Evolutionary conservation across 2,113 vertebrate genomes (phyloP).

Genomic region (Rhineura floridana): DNA sequence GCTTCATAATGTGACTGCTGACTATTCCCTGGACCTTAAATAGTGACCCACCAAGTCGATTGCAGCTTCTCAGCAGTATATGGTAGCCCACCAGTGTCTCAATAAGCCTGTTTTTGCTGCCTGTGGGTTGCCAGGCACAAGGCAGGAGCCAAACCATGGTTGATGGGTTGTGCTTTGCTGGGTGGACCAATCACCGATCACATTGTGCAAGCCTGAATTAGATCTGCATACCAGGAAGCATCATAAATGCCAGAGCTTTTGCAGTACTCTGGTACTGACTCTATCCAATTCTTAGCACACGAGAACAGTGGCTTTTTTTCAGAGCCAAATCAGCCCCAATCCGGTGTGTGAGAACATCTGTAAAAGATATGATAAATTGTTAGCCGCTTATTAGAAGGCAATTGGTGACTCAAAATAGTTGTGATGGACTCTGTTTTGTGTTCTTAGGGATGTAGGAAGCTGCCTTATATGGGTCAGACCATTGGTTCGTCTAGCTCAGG

Average conservation of each 20-base stretch:
- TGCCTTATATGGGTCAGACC: too few species aligned
- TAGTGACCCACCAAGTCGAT: not conserved
- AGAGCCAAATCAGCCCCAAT: not conserved
- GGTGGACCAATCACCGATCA: not conserved
- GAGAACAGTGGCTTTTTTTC: not conserved
- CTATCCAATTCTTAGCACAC: not conserved
- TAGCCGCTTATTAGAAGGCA: not conserved
- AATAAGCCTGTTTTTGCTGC: not conserved
- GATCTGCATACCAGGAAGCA: not conserved
- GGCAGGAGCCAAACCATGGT: not conserved
- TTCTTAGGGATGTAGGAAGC: too few species aligned
- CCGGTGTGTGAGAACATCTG: not conserved
- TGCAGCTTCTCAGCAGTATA: not conserved
- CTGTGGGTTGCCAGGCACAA: not conserved
- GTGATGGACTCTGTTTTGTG: not conserved
- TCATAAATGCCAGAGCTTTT: not conserved
- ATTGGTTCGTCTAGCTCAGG: too few species aligned
- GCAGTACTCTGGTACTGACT: not conserved
- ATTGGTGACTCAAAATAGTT: not conserved
- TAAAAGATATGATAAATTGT: not conserved
- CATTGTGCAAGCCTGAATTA: not conserved
- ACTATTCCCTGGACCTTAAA: not conserved
- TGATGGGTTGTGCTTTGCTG: not conserved
- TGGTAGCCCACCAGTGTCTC: not conserved
- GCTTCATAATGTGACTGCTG: not conserved